phyloP scores from a whole-genome alignment of 2,113 vertebrate genomes.

The Antigone vipio region DNA sequence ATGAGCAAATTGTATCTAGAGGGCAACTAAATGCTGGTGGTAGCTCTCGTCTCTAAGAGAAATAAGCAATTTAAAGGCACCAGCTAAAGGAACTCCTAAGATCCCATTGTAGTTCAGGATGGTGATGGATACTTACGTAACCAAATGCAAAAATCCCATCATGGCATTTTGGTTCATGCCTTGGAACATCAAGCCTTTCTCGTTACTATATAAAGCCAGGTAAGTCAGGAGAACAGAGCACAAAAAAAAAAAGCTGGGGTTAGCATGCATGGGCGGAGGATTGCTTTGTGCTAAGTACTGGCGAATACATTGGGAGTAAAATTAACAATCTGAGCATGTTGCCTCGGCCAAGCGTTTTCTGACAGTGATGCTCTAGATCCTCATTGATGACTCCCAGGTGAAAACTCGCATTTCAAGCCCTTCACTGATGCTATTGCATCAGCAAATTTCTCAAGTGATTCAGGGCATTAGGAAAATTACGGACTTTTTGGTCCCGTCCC shows the following conservation, averaged over 20 bases:
- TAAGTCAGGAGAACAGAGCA: background rate
- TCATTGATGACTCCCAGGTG: background rate
- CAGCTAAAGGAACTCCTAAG: fast-evolving
- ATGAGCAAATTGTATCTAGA: background rate
- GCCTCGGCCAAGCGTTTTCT: fast-evolving
- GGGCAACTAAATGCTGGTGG: background rate
- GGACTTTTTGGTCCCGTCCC: background rate
- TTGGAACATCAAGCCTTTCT: background rate
- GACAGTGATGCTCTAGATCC: background rate
- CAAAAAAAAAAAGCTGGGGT: background rate
- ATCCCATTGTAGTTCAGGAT: background rate
- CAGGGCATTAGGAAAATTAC: background rate
- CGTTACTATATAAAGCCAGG: background rate
- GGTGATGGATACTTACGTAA: fast-evolving
- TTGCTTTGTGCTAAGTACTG: background rate
- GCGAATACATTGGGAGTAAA: fast-evolving
- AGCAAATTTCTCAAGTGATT: background rate
- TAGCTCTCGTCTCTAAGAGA: background rate
- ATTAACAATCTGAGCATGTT: background rate
- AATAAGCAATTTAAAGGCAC: background rate
- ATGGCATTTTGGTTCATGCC: background rate
- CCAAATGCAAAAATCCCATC: background rate
- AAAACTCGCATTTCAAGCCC: background rate
- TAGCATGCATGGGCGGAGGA: fast-evolving
- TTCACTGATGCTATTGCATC: background rate